Evolutionary conservation across 2,113 vertebrate genomes (phyloP), one percentile per base, ranked within the genome.

Genomic region (Numida meleagris): DNA sequence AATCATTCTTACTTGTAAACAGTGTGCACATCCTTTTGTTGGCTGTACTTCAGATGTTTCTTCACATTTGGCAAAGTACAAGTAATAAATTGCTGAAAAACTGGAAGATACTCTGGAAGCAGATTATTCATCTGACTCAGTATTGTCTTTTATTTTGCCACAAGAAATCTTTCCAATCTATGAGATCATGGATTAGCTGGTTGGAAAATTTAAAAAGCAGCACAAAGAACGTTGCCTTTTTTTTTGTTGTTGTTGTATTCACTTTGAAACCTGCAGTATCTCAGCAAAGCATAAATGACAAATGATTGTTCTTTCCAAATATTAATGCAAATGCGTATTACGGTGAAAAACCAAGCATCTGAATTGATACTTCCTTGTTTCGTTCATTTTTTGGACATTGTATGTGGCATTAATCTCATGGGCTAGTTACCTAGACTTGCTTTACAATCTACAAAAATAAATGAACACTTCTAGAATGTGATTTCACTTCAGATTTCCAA

Each of bases 131-230:
- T 93, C 88, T 96, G 88, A 95, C 82, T 94, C 80, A 91, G 80
- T 95, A 94, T 95, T 96, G 93, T 94, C 86, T 70, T 90, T 58
- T 68, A 94, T 71, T 82, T 95, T 94, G 95, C 93, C 57, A 78
- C 27, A 20, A 91, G 90, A 77, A 95, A 95, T 91, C 95, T 92
- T 94, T 96, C 96, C 96, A 96, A 91, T 95, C 93, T 93, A 88
- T 97, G 96, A 96, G 92, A 85, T 96, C 94, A 97, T 95, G 87
- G 84, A 88, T 95, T 95, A 93, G 78, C 87, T 97, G 73, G 74
- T 70, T 77, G 85, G 84, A 91, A 94, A 88, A 92, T 88, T 86
- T 91, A 89, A 55, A 95, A 71, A 73, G 92, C 73, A 43, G n/a
- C 66, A 68, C 82, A 70, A 82, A 88, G 73, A 80, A 78, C 57